Evolutionary conservation across 2,797 vertebrate genomes (phyloP).

Genomic region (Phrynocephalus guinanensis): DNA sequence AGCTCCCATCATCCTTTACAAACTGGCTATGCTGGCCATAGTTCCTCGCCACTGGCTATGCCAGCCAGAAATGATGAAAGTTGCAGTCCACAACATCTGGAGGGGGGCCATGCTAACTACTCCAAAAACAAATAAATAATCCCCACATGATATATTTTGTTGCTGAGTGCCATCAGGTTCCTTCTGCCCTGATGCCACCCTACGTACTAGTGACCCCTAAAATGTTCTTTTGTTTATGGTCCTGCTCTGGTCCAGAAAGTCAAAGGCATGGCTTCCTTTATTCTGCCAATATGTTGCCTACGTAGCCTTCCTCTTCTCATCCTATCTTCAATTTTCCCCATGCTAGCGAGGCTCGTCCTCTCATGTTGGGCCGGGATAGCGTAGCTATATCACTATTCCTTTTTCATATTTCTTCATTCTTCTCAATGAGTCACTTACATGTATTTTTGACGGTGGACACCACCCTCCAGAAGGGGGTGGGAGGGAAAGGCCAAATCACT

Average conservation of each 20-base stretch:
- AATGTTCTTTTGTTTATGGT: too few species aligned
- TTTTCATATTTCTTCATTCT: constrained; percentile 21
- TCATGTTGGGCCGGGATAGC: too few species aligned
- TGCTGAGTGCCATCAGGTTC: neutral
- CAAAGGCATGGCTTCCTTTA: too few species aligned
- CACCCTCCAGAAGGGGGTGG: constrained; percentile 35
- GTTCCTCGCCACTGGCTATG: neutral
- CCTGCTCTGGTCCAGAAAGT: too few species aligned
- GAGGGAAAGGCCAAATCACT: neutral
- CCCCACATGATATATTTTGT: neutral
- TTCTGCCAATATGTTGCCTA: too few species aligned
- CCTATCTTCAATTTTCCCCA: too few species aligned
- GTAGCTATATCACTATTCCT: constrained; percentile 4
- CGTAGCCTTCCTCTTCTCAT: too few species aligned
- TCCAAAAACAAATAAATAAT: too few species aligned
- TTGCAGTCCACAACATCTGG: neutral
- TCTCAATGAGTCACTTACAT: constrained; percentile 14
- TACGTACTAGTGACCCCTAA: too few species aligned
- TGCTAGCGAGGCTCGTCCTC: too few species aligned
- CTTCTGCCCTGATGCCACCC: neutral
- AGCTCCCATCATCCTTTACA: neutral
- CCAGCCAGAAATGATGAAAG: neutral
- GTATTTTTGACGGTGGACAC: constrained; percentile 14
- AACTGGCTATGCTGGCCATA: neutral
- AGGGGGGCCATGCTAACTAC: too few species aligned